Conservation (phyloP, 1,140 invertebrate species). For the Diprion similis region DNA sequence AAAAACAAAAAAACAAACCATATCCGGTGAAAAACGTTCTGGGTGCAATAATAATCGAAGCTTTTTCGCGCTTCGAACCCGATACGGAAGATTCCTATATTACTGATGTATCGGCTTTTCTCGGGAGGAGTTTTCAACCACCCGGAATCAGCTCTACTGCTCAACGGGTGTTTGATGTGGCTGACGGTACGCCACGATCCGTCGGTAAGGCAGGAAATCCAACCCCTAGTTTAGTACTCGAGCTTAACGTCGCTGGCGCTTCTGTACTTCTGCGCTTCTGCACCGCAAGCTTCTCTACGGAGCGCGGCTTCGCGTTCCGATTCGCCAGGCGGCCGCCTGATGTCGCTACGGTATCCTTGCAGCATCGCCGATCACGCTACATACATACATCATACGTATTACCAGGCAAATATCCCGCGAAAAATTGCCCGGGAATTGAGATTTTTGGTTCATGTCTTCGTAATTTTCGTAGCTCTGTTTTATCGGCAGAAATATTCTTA, state of each 20-base stretch:
- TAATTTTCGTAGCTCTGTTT: no score
- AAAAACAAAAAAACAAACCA: no score
- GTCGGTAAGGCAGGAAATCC: not conserved
- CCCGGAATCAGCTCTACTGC: not conserved
- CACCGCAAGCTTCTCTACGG: not conserved
- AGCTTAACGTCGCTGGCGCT: not conserved
- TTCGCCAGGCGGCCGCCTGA: not conserved
- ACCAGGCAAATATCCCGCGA: no score
- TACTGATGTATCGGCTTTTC: not conserved
- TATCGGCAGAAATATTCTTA: no score
- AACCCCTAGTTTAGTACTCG: not conserved
- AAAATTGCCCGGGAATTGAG: no score
- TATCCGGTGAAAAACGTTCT: no score
- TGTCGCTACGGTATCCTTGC: not conserved
- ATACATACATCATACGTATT: no score
- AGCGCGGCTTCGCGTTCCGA: not conserved
- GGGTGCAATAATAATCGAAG: no score
- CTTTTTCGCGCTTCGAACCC: not conserved
- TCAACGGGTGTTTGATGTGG: not conserved
- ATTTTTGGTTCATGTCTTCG: no score
- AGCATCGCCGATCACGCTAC: no score
- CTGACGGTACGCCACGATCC: not conserved
- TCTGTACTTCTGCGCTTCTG: not conserved
- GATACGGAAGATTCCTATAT: not conserved
- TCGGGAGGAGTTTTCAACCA: not conserved